Percentiles rank a stretch among this genome's conserved stretches.
Conservation (phyloP, 2,797 vertebrate genomes). For the Vespertilio murinus region DNA sequence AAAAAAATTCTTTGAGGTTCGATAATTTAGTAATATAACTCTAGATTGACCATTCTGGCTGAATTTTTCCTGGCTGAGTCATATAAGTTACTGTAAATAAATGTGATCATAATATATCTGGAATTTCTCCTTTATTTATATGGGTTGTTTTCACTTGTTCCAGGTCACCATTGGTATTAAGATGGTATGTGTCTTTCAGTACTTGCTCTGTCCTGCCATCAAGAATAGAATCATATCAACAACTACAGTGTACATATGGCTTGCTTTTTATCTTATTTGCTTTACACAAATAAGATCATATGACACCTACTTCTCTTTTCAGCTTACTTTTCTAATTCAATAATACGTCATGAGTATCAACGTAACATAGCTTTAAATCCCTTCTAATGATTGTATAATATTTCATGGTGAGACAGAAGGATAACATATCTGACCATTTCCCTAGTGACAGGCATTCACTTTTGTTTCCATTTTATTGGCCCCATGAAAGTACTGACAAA, state of each 20-base stretch:
- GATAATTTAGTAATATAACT: background rate
- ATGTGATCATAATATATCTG: background rate
- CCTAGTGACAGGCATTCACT: background rate
- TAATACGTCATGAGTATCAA: background rate
- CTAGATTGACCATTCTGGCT: background rate
- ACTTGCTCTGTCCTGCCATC: background rate
- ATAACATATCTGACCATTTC: background rate
- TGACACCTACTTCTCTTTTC: background rate
- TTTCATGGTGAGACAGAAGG: background rate
- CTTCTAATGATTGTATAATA: background rate
- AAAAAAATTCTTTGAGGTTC: background rate
- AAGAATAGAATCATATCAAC: background rate
- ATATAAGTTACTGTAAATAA: slow-evolving; percentile 1
- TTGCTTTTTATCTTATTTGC: slow-evolving; percentile 1
- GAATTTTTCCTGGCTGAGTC: background rate
- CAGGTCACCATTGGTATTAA: background rate
- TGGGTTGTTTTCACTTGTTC: background rate
- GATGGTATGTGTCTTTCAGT: background rate
- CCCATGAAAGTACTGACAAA: background rate
- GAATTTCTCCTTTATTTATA: background rate
- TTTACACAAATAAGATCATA: slow-evolving; percentile 6
- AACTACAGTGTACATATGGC: background rate
- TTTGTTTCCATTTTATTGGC: slow-evolving; percentile 38
- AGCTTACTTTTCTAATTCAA: slow-evolving; percentile 23
- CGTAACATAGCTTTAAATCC: slow-evolving; percentile 7